A percentile compares a stretch with the other conserved stretches of the same genome.
Evolutionary conservation across 2,113 vertebrate species (phyloP).

Genomic region (Pachycephala philippinensis): DNA sequence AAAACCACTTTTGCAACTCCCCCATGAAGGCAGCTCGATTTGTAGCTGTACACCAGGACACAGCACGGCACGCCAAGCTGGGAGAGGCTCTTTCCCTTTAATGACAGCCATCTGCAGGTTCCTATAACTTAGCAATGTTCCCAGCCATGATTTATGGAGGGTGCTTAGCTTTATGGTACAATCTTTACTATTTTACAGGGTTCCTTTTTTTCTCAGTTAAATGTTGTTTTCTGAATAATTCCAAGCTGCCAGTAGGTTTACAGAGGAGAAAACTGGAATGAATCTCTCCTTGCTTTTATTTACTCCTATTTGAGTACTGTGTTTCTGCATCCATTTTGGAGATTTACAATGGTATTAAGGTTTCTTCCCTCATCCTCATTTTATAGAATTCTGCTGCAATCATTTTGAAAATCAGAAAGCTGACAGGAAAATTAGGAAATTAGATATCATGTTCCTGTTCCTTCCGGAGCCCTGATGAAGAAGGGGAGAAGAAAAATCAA

Average conservation of each 20-base stretch:
- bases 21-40: background rate
- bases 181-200: constrained; percentile 51
- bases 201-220: constrained; percentile 43
- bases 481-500: background rate
- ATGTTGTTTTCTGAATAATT: constrained; percentile 59
- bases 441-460: constrained; percentile 23
- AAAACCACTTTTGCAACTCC: constrained; percentile 5
- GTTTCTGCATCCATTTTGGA: constrained; percentile 58
- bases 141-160: constrained; percentile 23
- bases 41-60: background rate
- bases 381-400: constrained; percentile 53
- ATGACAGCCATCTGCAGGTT: constrained; percentile 29
- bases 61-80: background rate
- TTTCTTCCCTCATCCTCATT: constrained; percentile 51
- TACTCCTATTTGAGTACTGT: constrained; percentile 49
- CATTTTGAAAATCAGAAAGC: constrained; percentile 51
- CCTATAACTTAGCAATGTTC: constrained; percentile 27
- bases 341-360: constrained; percentile 61
- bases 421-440: constrained; percentile 62
- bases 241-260: constrained; percentile 35
- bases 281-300: constrained; percentile 54
- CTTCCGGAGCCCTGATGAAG: background rate
- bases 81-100: constrained; percentile 19
- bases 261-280: constrained; percentile 41
- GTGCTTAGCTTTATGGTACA: constrained; percentile 26